Evolutionary conservation across 2,113 vertebrate species (phyloP), one percentile per base, ranked within the genome.

Genomic region (Natator depressus): DNA sequence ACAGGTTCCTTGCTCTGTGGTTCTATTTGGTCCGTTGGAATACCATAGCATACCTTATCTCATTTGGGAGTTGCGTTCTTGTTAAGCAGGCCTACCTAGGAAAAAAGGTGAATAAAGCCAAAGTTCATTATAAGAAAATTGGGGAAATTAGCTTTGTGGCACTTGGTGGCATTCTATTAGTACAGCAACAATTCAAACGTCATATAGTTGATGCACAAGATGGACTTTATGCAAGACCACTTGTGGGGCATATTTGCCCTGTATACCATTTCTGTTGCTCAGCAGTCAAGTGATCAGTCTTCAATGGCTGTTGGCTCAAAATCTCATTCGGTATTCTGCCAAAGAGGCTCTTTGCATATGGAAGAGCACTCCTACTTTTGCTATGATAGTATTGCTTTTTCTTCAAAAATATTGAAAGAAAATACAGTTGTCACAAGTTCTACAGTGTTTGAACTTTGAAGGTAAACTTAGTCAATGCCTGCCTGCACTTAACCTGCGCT

Each of bases 1-100:
- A 0, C 0, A 2, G 72, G n/a, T 42, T 31, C 29, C 6, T 13
- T 69, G 80, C 0, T 24, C 49, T 49, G 6, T 38, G n/a, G 46
- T 84, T 84, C 29, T 19, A 1, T n/a, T 11, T 16, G 72, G 57
- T 84, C 50, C 54, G 20, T 49, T 84, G 46, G 20, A 84, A 55
- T 87, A 78, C 11, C 8, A 14, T 57, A 12, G 54, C 50, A 51
- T 59, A n/a, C 24, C 80, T 81, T 42, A 19, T 59, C 80, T n/a
- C 16, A 12, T 79, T 76, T 16, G 3, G 2, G 31, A 57, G 22
- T 27, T 62, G 12, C 6, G 10, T 25, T 50, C 78, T 59, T 65
- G 25, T 80, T 9, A 4, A 47, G 25, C 42, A 47, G 75, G 11
- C 75, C 75, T 12, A 6, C 19, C 4, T 86, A 9, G 75, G n/a